Evolutionary conservation across 2,113 vertebrate genomes (phyloP).

Genomic region (Malurus alboscapulatus): DNA sequence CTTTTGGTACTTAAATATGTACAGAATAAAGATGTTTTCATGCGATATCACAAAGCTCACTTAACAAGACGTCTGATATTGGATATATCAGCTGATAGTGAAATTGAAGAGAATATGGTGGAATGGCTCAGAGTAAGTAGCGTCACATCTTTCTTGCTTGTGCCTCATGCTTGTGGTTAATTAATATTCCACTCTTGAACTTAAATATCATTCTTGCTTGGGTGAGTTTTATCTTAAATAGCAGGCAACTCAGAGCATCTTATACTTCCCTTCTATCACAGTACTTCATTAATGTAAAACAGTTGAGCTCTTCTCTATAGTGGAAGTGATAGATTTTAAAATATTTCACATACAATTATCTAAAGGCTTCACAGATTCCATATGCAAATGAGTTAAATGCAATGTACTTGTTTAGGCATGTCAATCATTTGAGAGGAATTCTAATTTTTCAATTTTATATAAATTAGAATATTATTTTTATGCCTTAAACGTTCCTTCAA

Average conservation of each 20-base stretch:
- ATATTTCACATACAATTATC: neutral
- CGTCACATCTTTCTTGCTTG: neutral
- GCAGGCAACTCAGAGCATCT: neutral
- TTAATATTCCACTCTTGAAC: neutral
- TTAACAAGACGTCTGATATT: conserved; percentile 95
- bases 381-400: neutral
- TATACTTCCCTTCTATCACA: neutral
- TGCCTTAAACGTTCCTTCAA: neutral
- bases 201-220: neutral
- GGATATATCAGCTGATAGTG: conserved; percentile 98
- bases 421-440: neutral
- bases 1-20: conserved; percentile 97
- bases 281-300: neutral
- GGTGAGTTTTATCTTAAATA: neutral
- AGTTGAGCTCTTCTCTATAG: neutral
- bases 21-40: conserved; percentile 99
- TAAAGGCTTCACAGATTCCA: neutral
- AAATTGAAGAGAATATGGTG: conserved; percentile 99
- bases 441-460: neutral
- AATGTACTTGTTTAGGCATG: neutral
- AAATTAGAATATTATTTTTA: neutral
- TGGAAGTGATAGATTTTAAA: neutral
- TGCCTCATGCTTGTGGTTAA: neutral
- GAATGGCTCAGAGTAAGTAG: conserved; percentile 96
- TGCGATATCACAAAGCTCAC: conserved; percentile 99